Evolutionary conservation across 2,113 vertebrate species (phyloP), one percentile per base, ranked within the genome.

Genomic region (Forbesichthys papilliferus): DNA sequence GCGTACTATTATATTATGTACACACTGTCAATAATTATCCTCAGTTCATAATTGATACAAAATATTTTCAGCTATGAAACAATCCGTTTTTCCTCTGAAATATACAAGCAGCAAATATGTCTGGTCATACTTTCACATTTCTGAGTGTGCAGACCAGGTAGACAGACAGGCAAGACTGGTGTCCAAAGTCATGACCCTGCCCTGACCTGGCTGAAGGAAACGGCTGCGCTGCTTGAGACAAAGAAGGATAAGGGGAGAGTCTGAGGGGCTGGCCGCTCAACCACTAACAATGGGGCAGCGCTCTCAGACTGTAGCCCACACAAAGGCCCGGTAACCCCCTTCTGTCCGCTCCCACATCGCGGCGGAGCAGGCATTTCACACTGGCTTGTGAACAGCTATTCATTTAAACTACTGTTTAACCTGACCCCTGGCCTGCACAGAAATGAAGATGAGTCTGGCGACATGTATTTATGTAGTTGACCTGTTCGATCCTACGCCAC

Each of bases 391-490:
- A 93, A 93, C 90, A 90, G 86, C 88, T 88, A 91, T 93, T 93
- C 91, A 92, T 80, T 90, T 89, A 90, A 91, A 93, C 92, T 91
- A 92, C 92, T 94, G 92, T 94, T 93, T 92, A 93, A 93, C 91
- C 86, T 71, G 89, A 90, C 88, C 90, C 75, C 81, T 84, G 79
- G 82, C 82, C 85, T 83, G 78, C 81, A 88, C 87, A 86, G 88
- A 90, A 87, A 92, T 74, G 75, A 72, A 78, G 76, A 87, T 74
- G 77, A 77, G 68, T 84, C 83, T 87, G 87, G 69, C 20, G 71
- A 71, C 80, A 83, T 69, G 75, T 83, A 73, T 86, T 88, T 84
- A 82, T 77, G 74, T 73, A 67, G 66, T 69, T 84, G 72, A 84
- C 77, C 77, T 78, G 27, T 56, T 73, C 36, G 60, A 81, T 79